Evolutionary conservation across 2,888 invertebrate species (phyloP), one percentile per base, ranked within the genome.

Genomic region (Ichneumoninae sp.): DNA sequence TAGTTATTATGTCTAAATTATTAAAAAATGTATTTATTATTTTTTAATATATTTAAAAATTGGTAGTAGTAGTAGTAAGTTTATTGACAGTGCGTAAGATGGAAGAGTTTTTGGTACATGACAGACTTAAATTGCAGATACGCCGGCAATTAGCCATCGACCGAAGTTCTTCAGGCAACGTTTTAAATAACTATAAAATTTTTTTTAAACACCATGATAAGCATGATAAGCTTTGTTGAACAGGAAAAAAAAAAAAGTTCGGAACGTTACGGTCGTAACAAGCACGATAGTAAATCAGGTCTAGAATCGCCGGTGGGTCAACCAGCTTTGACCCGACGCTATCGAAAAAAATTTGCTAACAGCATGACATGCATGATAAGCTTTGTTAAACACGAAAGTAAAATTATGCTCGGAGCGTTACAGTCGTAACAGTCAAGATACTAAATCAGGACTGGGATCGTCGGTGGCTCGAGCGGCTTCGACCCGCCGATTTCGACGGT

Each of bases 381-480:
- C 36, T 40, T 40, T 40, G 8, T 40, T 8, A 54, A 19, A 54
- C 54, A 57, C 10, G 57, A 19, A 60, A 19, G 22, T 44, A 19
- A 44, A 68, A 52, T 70, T 33, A 71, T 40, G 19, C 71, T 4
- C 19, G 19, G 36, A 71, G 57, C 26, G 19, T 30, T 47, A 6
- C 19, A 30, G n/a, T 30, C 26, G n/a, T 16, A 52, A 50, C 3
- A 30, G 54, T n/a, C 22, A n/a, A 26, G 40, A 44, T 47, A 52
- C 33, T 73, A 79, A 79, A 73, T 79, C 65, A 76, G 68, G 33
- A 16, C 47, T 7, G 10, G 52, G 22, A 54, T n/a, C n/a, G n/a
- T 57, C 36, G 26, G 54, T 54, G 57, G 57, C 65, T 71, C 80
- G 83, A 75, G 44, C 71, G 22, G 63, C 73, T 73, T 81, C 73